phyloP scores from a whole-genome alignment of 1,140 invertebrate species.

The Tetramorium parvispinum region DNA sequence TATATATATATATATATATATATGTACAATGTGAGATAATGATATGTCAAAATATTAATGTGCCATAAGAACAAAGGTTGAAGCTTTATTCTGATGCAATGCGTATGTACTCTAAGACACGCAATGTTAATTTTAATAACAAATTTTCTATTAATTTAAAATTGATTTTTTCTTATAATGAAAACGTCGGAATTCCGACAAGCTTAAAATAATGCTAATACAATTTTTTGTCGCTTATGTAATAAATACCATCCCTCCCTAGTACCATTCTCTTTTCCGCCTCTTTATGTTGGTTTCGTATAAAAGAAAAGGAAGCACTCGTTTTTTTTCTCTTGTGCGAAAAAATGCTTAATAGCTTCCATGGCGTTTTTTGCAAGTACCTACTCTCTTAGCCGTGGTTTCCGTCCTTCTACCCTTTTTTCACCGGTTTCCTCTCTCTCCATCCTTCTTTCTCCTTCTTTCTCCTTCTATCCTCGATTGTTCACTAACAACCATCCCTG shows the following conservation, averaged over 20 bases:
- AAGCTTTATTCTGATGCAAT: neutral
- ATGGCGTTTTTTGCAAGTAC: constrained; percentile 49
- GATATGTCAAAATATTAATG: too few species aligned
- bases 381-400: constrained; percentile 48
- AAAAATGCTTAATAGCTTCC: constrained; percentile 52
- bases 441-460: constrained; percentile 7
- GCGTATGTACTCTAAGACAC: neutral
- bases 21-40: neutral
- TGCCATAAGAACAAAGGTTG: neutral
- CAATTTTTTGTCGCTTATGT: constrained; percentile 48
- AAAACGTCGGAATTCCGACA: constrained; percentile 6
- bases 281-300: constrained; percentile 21
- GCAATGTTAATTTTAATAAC: neutral
- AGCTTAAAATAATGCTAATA: constrained; percentile 21
- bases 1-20: too few species aligned
- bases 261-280: neutral
- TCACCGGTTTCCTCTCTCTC: neutral
- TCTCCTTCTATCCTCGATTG: constrained; percentile 31
- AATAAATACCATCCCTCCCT: constrained; percentile 41
- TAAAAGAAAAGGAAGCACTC: constrained; percentile 48
- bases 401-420: constrained; percentile 12
- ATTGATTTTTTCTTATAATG: neutral
- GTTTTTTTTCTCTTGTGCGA: constrained; percentile 37
- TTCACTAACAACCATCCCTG: constrained; percentile 34
- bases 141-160: neutral